Conservation (phyloP, 2,888 invertebrate species). For the Neuroscelio doddi region DNA sequence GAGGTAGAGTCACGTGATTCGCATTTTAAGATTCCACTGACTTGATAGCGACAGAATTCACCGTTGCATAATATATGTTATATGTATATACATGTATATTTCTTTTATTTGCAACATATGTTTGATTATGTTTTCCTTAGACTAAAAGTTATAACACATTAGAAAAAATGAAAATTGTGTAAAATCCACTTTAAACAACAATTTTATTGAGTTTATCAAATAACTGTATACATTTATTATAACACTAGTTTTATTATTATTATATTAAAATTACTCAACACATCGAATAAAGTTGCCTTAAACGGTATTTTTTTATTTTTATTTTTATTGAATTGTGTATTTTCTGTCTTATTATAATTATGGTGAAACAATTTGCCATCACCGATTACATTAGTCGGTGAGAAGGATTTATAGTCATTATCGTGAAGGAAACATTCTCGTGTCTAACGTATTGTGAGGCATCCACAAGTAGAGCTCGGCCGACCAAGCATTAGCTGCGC, state of each 20-base stretch:
- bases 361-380: slow-evolving; percentile 16
- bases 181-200: no score
- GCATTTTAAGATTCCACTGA: slow-evolving; percentile 36
- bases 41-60: slow-evolving; percentile 21
- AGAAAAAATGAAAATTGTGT: no score
- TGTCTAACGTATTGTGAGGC: slow-evolving; percentile 32
- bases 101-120: neutral
- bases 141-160: no score
- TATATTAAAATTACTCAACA: no score
- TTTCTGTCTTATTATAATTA: no score
- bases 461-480: slow-evolving; percentile 21
- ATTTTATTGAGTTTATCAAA: no score
- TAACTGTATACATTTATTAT: no score
- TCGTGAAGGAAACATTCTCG: slow-evolving; percentile 31
- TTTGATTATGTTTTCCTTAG: no score
- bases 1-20: slow-evolving; percentile 31
- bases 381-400: slow-evolving; percentile 22
- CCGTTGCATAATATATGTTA: slow-evolving; percentile 20
- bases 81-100: neutral
- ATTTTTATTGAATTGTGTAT: no score
- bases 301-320: no score
- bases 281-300: no score
- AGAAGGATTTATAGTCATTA: slow-evolving; percentile 38
- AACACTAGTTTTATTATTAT: no score
- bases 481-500: slow-evolving; percentile 34